These are phyloP conservation scores for Omphaloscelis lunosa DNA, from an alignment of 2,888 invertebrate species.

Conservation along the genomic window DNA sequence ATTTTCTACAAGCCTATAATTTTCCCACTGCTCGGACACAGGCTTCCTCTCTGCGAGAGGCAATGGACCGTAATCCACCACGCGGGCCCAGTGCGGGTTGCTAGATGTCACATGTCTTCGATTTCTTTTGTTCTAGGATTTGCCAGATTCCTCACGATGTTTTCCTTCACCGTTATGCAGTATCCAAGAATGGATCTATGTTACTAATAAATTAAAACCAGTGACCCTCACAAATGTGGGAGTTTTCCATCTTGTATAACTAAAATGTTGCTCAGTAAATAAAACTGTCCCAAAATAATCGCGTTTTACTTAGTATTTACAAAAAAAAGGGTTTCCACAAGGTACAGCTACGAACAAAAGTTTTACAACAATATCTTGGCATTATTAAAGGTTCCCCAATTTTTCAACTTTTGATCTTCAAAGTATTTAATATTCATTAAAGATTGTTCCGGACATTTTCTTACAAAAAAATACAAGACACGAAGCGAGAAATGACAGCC, in stretches of 20 bases:
- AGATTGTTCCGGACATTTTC: constrained; percentile 47
- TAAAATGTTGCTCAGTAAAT: constrained; percentile 6
- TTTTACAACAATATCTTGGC: constrained; percentile 31
- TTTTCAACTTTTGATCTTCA: constrained; percentile 34
- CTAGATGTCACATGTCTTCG: too few relatives aligned
- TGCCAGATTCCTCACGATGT: too few relatives aligned
- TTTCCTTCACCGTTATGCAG: too few relatives aligned
- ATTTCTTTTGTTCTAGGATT: too few relatives aligned
- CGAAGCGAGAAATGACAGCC: constrained; percentile 81
- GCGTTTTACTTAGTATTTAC: constrained; percentile 30
- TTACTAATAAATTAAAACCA: too few relatives aligned
- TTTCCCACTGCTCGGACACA: too few relatives aligned
- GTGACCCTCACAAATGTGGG: not conserved
- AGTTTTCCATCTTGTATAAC: constrained; percentile 5
- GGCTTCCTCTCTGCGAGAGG: too few relatives aligned
- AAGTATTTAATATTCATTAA: constrained; percentile 57
- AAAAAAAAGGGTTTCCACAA: constrained; percentile 28
- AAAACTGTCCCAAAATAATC: constrained; percentile 28
- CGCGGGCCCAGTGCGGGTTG: too few relatives aligned
- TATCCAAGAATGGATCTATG: too few relatives aligned
- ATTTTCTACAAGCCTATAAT: too few relatives aligned
- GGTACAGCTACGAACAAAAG: constrained; percentile 29
- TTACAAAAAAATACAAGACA: constrained; percentile 68
- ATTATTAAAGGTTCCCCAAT: constrained; percentile 32
- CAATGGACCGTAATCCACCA: too few relatives aligned